These are phyloP conservation scores for Prochilodus magdalenae DNA, from an alignment of 2,113 vertebrate genomes.

Conservation along the genomic window DNA sequence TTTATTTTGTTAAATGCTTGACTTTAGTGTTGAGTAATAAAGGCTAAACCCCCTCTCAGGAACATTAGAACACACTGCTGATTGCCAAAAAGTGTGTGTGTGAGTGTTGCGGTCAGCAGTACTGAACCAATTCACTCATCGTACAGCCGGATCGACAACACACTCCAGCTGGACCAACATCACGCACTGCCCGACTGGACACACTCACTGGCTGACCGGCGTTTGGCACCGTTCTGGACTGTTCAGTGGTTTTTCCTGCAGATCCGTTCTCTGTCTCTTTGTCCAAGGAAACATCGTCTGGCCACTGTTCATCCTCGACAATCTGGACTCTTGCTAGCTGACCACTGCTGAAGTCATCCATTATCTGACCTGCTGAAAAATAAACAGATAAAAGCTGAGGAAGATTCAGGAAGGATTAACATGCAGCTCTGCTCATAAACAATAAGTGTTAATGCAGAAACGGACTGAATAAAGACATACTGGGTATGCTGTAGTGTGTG, in stretches of 20 bases:
- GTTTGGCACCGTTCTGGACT: background rate
- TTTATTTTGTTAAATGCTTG: too few species aligned
- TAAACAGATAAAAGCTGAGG: background rate
- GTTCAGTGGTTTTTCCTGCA: constrained; percentile 18
- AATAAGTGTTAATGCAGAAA: background rate
- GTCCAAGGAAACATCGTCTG: background rate
- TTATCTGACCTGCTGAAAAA: constrained; percentile 46
- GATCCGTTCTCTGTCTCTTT: background rate
- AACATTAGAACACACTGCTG: too few species aligned
- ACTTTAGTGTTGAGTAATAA: too few species aligned
- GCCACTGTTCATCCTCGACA: constrained; percentile 25
- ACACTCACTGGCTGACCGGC: constrained; percentile 7
- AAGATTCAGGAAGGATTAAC: too few species aligned
- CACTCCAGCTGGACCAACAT: constrained; percentile 68
- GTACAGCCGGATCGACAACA: constrained; percentile 81
- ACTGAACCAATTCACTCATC: constrained; percentile 75
- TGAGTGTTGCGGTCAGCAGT: constrained; percentile 62
- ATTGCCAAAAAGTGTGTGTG: too few species aligned
- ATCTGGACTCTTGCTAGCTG: background rate
- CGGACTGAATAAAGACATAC: constrained; percentile 59
- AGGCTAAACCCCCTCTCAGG: too few species aligned
- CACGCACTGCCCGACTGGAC: constrained; percentile 59
- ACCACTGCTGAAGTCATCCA: constrained; percentile 30
- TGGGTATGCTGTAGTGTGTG: constrained; percentile 16
- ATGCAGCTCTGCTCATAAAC: too few species aligned